These are phyloP conservation scores for Sebastes fasciatus DNA, from an alignment of 2,113 vertebrate species.

Conservation along the genomic window DNA sequence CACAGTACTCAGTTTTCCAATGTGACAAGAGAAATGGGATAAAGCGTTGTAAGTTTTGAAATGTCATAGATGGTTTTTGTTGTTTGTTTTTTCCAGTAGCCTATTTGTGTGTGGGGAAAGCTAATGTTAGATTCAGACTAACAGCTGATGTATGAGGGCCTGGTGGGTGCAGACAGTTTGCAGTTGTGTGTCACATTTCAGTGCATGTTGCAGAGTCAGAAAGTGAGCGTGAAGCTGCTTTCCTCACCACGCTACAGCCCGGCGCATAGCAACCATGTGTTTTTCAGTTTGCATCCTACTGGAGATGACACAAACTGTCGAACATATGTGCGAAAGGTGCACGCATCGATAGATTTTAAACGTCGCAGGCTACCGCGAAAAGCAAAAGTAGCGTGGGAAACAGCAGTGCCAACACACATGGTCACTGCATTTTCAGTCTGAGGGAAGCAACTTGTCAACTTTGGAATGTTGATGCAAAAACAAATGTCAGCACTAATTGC, in stretches of 20 bases:
- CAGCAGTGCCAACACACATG: conserved; percentile 53
- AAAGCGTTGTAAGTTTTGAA: neutral
- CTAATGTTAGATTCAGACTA: conserved; percentile 3
- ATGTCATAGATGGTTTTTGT: neutral
- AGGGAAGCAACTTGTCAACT: conserved; percentile 62
- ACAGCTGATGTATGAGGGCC: conserved; percentile 7
- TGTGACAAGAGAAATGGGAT: neutral
- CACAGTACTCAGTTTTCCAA: neutral
- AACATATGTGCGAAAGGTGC: conserved; percentile 64
- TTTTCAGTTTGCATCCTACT: conserved; percentile 36
- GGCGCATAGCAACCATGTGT: conserved; percentile 68
- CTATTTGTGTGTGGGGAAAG: neutral
- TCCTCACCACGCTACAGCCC: conserved; percentile 3
- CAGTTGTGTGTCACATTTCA: conserved; percentile 67
- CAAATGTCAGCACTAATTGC: conserved; percentile 67
- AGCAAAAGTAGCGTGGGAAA: conserved; percentile 66
- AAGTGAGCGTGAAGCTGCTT: conserved; percentile 21
- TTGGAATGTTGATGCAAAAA: conserved; percentile 72
- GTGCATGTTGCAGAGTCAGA: conserved; percentile 56
- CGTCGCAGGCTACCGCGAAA: conserved; percentile 53
- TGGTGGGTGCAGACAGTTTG: conserved; percentile 36
- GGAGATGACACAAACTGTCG: conserved; percentile 53
- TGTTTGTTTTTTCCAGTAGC: neutral
- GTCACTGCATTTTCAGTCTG: conserved; percentile 51
- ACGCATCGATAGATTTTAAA: conserved; percentile 47